Evolutionary conservation across 2,797 vertebrate species (phyloP), one percentile per base, ranked within the genome.

Genomic region (Xiphorhynchus erythropygius): DNA sequence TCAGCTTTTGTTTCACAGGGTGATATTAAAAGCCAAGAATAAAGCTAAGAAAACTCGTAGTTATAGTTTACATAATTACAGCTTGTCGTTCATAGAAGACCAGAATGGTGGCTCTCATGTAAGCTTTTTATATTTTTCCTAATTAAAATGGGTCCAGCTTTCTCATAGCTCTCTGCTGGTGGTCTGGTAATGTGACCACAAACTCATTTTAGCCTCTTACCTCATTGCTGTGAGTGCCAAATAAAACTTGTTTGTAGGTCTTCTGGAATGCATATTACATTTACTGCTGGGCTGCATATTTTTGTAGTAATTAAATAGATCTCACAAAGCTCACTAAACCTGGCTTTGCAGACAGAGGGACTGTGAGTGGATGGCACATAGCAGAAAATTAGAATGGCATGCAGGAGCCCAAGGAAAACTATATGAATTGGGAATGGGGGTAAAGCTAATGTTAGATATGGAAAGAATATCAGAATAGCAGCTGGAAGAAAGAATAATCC

Each of bases 131-230:
- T 62, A 84, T 92, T 94, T 96, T 92, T 71, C 68, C 67, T 91
- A 57, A 94, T 93, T 93, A 91, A 94, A 95, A 69, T 85, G 44
- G 15, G 11, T 64, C 64, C 65, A 92, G 44, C 35, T 89, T 97
- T 77, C 63, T 92, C 94, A 94, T 96, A 90, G 77, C 67, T 96
- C 84, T 97, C 73, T 92, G 65, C 74, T 91, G 93, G 68, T 90
- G 89, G 92, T 94, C 89, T 76, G 59, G 67, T 95, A 94, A 96
- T 97, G 28, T 90, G 94, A 95, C 91, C 90, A 94, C 91, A 62
- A 94, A 88, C 64, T 94, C 93, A 78, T 89, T 97, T 96, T 80
- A 94, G 64, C 93, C 94, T 83, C 92, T 97, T 97, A 96, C 96
- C 76, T 97, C 97, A 97, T 94, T 75, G 56, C 73, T 90, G n/a